Evolutionary conservation across 2,797 vertebrate genomes (phyloP).

Genomic region (Pangasius mekongensis): DNA sequence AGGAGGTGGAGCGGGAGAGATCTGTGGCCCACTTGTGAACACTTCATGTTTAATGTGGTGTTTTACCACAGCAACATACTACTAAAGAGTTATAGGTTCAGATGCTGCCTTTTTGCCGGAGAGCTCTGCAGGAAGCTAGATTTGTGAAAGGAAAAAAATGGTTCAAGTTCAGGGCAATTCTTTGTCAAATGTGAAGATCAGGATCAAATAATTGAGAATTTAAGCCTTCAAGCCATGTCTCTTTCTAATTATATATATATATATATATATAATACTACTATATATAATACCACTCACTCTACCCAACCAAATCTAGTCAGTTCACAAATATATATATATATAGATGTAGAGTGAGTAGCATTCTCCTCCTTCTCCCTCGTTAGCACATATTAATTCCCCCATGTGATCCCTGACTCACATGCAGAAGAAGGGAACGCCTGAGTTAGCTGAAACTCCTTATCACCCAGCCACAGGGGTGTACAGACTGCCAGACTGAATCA

Average conservation of each 20-base stretch:
- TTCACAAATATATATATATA: too few species aligned
- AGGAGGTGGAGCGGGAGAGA: background rate
- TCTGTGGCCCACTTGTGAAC: slow-evolving; percentile 22
- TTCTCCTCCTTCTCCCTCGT: background rate
- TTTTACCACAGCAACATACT: slow-evolving; percentile 21
- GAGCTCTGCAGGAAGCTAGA: background rate
- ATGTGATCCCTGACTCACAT: slow-evolving; percentile 24
- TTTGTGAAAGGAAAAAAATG: slow-evolving; percentile 9
- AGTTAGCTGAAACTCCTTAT: slow-evolving; percentile 29
- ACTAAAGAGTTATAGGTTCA: slow-evolving; percentile 22
- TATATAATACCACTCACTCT: too few species aligned
- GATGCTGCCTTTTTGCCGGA: slow-evolving; percentile 5
- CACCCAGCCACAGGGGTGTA: background rate
- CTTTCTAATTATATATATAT: background rate
- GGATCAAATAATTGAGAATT: background rate
- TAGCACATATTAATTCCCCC: slow-evolving; percentile 4
- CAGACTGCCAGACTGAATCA: slow-evolving; percentile 29
- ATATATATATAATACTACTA: background rate
- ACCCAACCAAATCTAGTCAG: too few species aligned
- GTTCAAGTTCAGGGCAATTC: slow-evolving; percentile 36
- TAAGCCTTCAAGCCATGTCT: background rate
- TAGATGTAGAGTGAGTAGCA: background rate
- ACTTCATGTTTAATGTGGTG: slow-evolving; percentile 41
- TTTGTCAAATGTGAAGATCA: slow-evolving; percentile 9
- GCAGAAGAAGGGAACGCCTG: slow-evolving; percentile 24